Evolutionary conservation across 2,888 invertebrate genomes (phyloP).

Genomic region (Drosophila mulleri): DNA sequence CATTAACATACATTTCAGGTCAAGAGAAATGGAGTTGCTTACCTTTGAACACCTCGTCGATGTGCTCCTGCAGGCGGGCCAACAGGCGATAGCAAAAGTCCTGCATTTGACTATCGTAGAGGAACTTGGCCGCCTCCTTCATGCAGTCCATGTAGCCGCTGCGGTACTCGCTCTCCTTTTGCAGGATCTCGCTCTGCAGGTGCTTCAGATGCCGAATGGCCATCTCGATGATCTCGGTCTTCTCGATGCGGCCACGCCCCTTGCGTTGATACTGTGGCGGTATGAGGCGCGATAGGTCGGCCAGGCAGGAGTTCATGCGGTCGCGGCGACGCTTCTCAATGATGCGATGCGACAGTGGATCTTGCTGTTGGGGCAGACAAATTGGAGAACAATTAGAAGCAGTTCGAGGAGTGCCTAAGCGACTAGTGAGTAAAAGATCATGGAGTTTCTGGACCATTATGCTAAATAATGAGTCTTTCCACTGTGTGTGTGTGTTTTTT

Average conservation of each 20-base stretch:
- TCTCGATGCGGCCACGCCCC: constrained; percentile 97
- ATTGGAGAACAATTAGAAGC: constrained; percentile 17
- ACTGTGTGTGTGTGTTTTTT: constrained; percentile 41
- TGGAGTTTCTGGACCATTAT: constrained; percentile 45
- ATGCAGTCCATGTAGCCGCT: constrained; percentile 96
- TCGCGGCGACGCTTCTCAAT: constrained; percentile 98
- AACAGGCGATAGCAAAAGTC: constrained; percentile 92
- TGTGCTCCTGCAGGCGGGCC: constrained; percentile 93
- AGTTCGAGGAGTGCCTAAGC: not conserved
- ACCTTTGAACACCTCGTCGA: constrained; percentile 88
- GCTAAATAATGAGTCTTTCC: constrained; percentile 53
- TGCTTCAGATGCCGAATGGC: constrained; percentile 97
- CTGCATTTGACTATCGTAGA: constrained; percentile 94
- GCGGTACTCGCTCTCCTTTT: constrained; percentile 87
- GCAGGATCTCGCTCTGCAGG: constrained; percentile 89
- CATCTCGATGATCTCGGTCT: constrained; percentile 99
- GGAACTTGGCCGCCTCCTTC: constrained; percentile 94
- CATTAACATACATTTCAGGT: not conserved
- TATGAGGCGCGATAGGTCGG: constrained; percentile 96
- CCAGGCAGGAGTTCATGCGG: constrained; percentile 98
- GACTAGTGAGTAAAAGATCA: constrained; percentile 46
- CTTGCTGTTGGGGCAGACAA: constrained; percentile 88
- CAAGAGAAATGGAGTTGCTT: constrained; percentile 34
- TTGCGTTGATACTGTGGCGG: constrained; percentile 97
- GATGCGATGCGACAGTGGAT: constrained; percentile 98